Conservation (phyloP, 2,113 vertebrate genomes). For the Camelus dromedarius region DNA sequence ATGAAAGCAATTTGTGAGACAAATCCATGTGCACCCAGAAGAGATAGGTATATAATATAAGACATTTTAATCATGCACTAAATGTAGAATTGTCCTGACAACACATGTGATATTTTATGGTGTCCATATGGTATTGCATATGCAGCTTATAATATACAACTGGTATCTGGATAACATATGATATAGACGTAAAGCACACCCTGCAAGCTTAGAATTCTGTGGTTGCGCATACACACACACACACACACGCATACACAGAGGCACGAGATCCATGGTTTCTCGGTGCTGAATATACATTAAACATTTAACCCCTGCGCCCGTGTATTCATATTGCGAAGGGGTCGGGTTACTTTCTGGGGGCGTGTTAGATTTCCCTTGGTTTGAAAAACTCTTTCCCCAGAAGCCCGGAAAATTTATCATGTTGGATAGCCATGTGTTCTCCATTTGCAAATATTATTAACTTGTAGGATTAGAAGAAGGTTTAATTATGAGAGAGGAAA, state of each 20-base stretch:
- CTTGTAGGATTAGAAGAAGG: conserved; percentile 63
- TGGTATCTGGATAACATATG: conserved; percentile 83
- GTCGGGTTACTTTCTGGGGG: conserved; percentile 47
- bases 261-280: conserved; percentile 58
- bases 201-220: conserved; percentile 70
- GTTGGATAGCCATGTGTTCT: conserved; percentile 66
- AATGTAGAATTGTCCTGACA: conserved; percentile 81
- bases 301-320: conserved; percentile 54
- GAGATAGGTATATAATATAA: conserved; percentile 71
- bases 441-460: conserved; percentile 76
- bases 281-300: conserved; percentile 56
- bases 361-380: conserved; percentile 57
- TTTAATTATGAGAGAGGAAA: conserved; percentile 66
- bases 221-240: not conserved
- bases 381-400: conserved; percentile 45
- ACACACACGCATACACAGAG: not conserved
- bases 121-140: conserved; percentile 84
- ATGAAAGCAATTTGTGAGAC: conserved; percentile 72
- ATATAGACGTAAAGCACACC: conserved; percentile 75
- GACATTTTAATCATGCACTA: conserved; percentile 75
- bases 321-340: not conserved
- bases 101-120: conserved; percentile 83
- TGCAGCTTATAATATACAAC: conserved; percentile 84
- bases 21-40: conserved; percentile 32
- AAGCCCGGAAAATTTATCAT: conserved; percentile 61